phyloP scores from a whole-genome alignment of 2,113 vertebrate genomes.

The Vimba vimba region DNA sequence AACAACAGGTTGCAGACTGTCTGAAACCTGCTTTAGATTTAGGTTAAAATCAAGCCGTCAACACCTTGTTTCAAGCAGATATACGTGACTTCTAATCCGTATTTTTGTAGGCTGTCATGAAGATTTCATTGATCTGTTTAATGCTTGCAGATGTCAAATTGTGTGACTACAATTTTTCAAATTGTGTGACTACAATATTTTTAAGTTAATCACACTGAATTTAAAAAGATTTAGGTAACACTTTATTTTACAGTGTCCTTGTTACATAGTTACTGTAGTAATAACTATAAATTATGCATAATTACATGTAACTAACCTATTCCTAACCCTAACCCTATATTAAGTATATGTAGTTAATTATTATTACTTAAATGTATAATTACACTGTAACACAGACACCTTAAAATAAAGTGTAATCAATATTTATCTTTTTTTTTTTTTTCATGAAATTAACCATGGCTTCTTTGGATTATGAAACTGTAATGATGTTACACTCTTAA shows the following conservation, averaged over 20 bases:
- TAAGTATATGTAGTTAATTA: too few relatives aligned
- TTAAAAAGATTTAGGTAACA: not conserved
- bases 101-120: constrained; percentile 2
- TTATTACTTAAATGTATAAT: too few relatives aligned
- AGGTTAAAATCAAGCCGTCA: constrained; percentile 2
- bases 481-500: too few relatives aligned
- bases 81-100: constrained; percentile 32
- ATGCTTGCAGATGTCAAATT: constrained; percentile 23
- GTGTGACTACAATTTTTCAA: not conserved
- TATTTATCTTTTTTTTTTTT: too few relatives aligned
- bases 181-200: not conserved
- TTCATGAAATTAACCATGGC: not conserved
- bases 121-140: not conserved
- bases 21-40: constrained; percentile 38
- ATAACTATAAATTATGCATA: too few relatives aligned
- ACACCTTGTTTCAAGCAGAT: constrained; percentile 6
- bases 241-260: not conserved
- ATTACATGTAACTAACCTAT: too few relatives aligned
- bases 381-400: too few relatives aligned
- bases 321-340: too few relatives aligned
- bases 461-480: not conserved
- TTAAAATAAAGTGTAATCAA: too few relatives aligned
- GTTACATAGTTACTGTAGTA: too few relatives aligned
- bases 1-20: constrained; percentile 16
- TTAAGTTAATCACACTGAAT: not conserved